Percentiles rank a stretch among this genome's conserved stretches.
phyloP scores from a whole-genome alignment of 2,113 vertebrate species.

The Lophotis ruficrista region DNA sequence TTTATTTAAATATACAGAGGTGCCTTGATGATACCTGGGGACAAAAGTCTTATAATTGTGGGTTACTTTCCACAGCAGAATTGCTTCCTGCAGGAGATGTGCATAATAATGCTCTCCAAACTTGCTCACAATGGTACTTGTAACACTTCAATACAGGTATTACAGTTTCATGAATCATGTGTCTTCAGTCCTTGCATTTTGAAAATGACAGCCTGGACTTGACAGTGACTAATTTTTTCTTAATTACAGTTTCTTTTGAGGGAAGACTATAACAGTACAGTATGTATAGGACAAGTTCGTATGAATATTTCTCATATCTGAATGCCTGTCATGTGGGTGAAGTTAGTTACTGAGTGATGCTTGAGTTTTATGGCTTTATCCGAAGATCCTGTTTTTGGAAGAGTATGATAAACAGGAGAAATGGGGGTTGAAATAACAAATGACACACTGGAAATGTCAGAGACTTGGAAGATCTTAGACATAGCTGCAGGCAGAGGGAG shows the following conservation, averaged over 20 bases:
- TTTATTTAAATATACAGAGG: background rate
- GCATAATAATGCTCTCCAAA: background rate
- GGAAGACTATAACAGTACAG: background rate
- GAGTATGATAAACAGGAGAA: background rate
- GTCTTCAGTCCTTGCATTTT: background rate
- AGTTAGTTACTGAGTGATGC: background rate
- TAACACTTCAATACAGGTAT: fast-evolving
- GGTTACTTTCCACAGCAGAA: background rate
- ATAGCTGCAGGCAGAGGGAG: background rate
- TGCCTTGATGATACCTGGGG: background rate
- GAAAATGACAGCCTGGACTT: background rate
- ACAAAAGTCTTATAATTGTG: background rate
- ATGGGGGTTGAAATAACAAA: background rate
- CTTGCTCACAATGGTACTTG: background rate
- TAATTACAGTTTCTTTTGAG: background rate
- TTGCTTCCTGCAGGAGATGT: background rate
- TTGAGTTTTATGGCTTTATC: background rate
- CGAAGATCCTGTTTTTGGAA: background rate
- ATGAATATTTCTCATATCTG: fast-evolving
- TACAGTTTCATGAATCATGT: background rate
- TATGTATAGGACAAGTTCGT: background rate
- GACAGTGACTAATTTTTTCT: background rate
- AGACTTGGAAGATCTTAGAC: fast-evolving
- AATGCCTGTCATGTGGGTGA: background rate
- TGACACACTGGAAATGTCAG: background rate